Evolutionary conservation across 2,113 vertebrate species (phyloP), one percentile per base, ranked within the genome.

Genomic region (Pseudorhombus dupliciocellatus): DNA sequence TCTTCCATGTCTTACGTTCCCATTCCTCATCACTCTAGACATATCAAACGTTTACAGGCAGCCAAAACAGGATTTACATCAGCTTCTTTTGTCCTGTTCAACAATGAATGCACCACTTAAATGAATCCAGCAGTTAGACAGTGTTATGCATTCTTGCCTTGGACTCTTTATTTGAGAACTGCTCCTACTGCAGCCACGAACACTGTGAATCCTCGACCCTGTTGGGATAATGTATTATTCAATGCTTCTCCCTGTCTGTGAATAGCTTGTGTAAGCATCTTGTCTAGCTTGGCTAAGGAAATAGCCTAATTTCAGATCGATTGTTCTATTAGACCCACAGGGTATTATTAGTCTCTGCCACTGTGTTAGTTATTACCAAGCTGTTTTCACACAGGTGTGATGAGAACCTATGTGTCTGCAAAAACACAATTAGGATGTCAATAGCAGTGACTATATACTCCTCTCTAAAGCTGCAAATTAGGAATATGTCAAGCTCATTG

Each of bases 341-440:
- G 15, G 63, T 66, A 26, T 87, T 77, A 37, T 52, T 57, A 30
- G 61, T 73, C 62, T 21, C 50, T 54, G 58, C 76, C 57, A 30
- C 22, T 64, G 73, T 53, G 67, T 46, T 67, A 1, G 55, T 40
- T 50, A 31, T 77, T 69, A 64, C 62, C 14, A 52, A 79, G 50
- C 37, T 72, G 56, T 69, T 75, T 48, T 20, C 3, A 2, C 69
- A 61, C 62, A 73, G 70, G 67, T 87, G 79, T 52, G 57, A 81
- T 55, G 74, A 75, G 16, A 51, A 52, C 28, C 54, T 26, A 3
- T 37, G 48, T 8, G 8, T 56, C 53, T 60, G 24, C 77, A 28
- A 69, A 83, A 77, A 77, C 64, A 75, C 65, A 79, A 87, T 82
- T 69, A 77, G 58, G 53, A 70, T 66, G 74, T 79, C 83, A 69